Percentiles rank a stretch among this genome's conserved stretches.
These are phyloP conservation scores for Peromyscus aztecus DNA, from an alignment of 2,797 vertebrate species.

Conservation along the genomic window DNA sequence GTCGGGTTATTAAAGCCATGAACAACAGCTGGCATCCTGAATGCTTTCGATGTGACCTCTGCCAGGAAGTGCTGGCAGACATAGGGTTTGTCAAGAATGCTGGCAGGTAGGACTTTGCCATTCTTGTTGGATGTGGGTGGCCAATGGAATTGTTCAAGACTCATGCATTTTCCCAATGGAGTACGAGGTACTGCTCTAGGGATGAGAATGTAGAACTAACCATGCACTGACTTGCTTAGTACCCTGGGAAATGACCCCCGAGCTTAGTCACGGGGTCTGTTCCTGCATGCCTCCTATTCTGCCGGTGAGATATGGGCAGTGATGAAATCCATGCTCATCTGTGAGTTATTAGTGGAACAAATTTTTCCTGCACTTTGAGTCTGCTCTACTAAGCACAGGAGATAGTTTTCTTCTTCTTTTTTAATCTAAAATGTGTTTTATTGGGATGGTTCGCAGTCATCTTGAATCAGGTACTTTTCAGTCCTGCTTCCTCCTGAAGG, in stretches of 20 bases:
- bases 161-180: neutral
- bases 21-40: conserved; percentile 99
- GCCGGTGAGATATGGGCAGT: neutral
- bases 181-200: neutral
- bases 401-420: conserved; percentile 13
- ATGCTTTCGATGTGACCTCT: conserved; percentile 98
- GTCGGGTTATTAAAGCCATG: conserved; percentile 99
- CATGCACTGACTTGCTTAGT: neutral
- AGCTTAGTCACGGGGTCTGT: too few relatives aligned
- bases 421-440: too few relatives aligned
- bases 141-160: neutral
- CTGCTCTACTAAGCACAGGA: neutral
- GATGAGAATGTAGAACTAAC: neutral
- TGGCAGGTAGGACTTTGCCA: conserved; percentile 91
- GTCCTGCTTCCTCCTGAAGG: too few relatives aligned
- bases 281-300: neutral
- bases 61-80: conserved; percentile 95
- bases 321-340: neutral
- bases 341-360: neutral
- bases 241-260: neutral
- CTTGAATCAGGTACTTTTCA: too few relatives aligned
- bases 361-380: neutral
- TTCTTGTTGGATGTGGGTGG: neutral
- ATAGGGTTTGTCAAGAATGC: conserved; percentile 99
- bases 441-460: too few relatives aligned